phyloP scores from a whole-genome alignment of 2,888 invertebrate species.

The Anaspis maculata region DNA sequence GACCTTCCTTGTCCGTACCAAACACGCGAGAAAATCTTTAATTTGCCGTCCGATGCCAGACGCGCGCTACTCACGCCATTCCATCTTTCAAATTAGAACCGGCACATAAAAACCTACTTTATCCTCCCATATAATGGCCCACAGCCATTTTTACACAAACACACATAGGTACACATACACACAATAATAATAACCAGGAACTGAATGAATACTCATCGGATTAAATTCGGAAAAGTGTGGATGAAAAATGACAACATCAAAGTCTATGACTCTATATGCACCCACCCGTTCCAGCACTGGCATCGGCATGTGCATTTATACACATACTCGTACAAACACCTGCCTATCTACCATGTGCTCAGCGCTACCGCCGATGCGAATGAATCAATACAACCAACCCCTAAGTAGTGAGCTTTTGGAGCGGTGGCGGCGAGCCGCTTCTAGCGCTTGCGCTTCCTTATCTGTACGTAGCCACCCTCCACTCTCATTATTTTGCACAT shows the following conservation, averaged over 20 bases:
- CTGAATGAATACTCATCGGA: no score
- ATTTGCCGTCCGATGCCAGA: slow-evolving; percentile 16
- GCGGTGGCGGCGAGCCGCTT: slow-evolving; percentile 7
- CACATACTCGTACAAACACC: no score
- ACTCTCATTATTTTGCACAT: slow-evolving; percentile 18
- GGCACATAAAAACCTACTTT: slow-evolving; percentile 10
- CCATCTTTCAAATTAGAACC: slow-evolving; percentile 16
- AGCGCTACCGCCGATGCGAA: slow-evolving; percentile 13
- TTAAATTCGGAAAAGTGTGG: no score
- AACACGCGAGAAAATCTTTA: slow-evolving; percentile 20
- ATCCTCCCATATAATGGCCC: slow-evolving; percentile 2
- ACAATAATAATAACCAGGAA: no score
- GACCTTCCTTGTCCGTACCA: slow-evolving; percentile 3
- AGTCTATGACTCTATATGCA: no score
- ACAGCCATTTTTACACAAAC: slow-evolving; percentile 3
- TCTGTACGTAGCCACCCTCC: slow-evolving; percentile 5
- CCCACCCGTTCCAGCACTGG: no score
- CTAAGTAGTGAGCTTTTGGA: slow-evolving; percentile 20
- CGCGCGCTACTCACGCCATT: slow-evolving; percentile 16
- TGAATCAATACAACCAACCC: slow-evolving; percentile 20
- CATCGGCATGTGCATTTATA: no score
- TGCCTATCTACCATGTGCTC: slow-evolving; percentile 16
- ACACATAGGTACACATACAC: slow-evolving; percentile 8
- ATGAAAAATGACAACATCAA: no score
- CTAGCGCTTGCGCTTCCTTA: slow-evolving; percentile 18